Conservation (phyloP, 35 echinoderm and acorn worm genomes). For the Lytechinus variegatus region DNA sequence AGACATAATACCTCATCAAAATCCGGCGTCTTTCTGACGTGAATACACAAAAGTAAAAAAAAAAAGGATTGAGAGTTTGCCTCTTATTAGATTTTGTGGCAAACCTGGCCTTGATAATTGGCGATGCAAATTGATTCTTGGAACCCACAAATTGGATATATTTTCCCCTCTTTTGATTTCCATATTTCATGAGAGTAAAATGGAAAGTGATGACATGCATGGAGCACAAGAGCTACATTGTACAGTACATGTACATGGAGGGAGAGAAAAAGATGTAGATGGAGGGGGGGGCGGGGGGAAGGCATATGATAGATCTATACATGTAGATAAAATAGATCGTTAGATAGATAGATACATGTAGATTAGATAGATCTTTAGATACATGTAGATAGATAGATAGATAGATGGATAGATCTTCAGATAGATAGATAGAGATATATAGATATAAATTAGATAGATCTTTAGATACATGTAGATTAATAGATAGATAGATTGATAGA, state of each 20-base stretch:
- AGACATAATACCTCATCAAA: constrained; percentile 3
- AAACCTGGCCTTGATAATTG: neutral
- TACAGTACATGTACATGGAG: neutral
- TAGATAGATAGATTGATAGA: no score
- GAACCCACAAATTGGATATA: neutral
- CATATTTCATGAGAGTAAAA: neutral
- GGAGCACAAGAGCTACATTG: no score
- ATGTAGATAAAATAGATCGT: no score
- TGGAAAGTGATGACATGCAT: neutral
- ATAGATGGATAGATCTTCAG: neutral
- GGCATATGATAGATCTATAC: no score
- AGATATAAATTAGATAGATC: no score
- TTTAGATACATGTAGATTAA: no score
- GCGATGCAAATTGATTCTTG: neutral
- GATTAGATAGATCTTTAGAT: neutral
- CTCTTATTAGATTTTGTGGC: neutral
- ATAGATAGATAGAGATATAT: neutral
- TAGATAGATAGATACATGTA: neutral
- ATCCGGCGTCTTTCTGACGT: neutral
- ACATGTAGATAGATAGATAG: neutral
- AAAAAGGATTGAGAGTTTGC: neutral
- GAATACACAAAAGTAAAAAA: neutral
- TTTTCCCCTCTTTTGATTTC: neutral
- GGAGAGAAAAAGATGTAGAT: no score
- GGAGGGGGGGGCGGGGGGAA: neutral